Conservation (phyloP, 2,113 vertebrate genomes). For the Clarias gariepinus region DNA sequence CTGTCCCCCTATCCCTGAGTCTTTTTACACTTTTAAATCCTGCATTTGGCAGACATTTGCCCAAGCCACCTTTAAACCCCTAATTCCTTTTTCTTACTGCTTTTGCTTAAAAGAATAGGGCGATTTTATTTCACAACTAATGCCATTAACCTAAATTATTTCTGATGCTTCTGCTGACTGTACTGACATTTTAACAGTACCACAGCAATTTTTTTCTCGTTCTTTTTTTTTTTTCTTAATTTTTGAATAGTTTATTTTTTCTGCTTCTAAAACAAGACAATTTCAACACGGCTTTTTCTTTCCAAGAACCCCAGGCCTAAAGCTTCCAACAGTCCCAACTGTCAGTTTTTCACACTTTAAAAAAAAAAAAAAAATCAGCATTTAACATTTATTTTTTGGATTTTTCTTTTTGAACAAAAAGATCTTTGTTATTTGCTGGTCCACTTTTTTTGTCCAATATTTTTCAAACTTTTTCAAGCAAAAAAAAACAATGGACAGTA, state of each 20-base stretch:
- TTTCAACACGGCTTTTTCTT: constrained; percentile 73
- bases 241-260: constrained; percentile 34
- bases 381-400: constrained; percentile 52
- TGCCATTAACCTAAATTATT: constrained; percentile 56
- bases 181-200: constrained; percentile 45
- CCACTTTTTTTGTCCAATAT: constrained; percentile 13
- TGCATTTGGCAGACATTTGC: constrained; percentile 34
- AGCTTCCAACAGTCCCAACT: constrained; percentile 68
- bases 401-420: constrained; percentile 28
- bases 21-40: constrained; percentile 12
- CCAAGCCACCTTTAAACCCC: constrained; percentile 50
- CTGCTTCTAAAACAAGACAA: constrained; percentile 49
- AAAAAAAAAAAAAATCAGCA: background rate
- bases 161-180: constrained; percentile 16
- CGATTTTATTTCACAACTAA: constrained; percentile 42
- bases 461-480: constrained; percentile 52
- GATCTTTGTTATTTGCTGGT: background rate
- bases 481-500: constrained; percentile 67
- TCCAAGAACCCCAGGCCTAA: constrained; percentile 60
- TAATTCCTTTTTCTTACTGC: constrained; percentile 47
- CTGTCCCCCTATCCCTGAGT: constrained; percentile 20
- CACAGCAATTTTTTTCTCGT: constrained; percentile 12
- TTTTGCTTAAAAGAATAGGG: constrained; percentile 51
- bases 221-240: background rate
- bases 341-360: constrained; percentile 60